phyloP scores from a whole-genome alignment of 2,113 vertebrate species.

The Tragelaphus scriptus region DNA sequence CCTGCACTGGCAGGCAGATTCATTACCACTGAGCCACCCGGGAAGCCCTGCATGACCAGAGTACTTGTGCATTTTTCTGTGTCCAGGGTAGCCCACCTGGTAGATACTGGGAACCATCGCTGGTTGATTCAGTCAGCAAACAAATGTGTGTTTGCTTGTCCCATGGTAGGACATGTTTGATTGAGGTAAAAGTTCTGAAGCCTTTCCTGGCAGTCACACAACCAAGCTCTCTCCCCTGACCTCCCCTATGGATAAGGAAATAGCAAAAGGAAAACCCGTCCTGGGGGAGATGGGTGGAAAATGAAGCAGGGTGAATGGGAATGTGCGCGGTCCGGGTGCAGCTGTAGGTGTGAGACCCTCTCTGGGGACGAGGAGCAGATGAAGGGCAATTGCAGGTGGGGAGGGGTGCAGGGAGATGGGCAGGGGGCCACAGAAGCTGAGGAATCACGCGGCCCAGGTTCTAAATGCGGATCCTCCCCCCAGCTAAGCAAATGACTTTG shows the following conservation, averaged over 20 bases:
- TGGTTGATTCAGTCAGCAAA: background rate
- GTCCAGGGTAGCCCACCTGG: background rate
- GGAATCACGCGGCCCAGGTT: background rate
- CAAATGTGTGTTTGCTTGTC: background rate
- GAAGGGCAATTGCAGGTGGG: too few species aligned
- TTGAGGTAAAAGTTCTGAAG: background rate
- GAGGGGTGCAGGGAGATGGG: background rate
- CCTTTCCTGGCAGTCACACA: background rate
- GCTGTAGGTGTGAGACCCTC: too few species aligned
- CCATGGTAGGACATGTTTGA: background rate
- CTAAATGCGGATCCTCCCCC: background rate
- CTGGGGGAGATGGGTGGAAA: background rate
- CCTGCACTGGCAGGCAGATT: background rate
- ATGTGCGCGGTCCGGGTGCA: background rate
- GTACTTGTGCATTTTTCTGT: background rate
- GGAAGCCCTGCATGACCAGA: background rate
- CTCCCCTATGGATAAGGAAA: background rate
- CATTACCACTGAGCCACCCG: background rate
- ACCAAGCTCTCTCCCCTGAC: background rate
- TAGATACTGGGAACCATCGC: background rate
- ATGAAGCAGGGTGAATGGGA: background rate
- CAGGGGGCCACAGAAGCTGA: background rate
- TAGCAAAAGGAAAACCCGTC: background rate
- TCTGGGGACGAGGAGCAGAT: background rate
- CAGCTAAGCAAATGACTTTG: background rate